phyloP scores from a whole-genome alignment of 2,797 vertebrate species.

The Sebastes matsubarae region DNA sequence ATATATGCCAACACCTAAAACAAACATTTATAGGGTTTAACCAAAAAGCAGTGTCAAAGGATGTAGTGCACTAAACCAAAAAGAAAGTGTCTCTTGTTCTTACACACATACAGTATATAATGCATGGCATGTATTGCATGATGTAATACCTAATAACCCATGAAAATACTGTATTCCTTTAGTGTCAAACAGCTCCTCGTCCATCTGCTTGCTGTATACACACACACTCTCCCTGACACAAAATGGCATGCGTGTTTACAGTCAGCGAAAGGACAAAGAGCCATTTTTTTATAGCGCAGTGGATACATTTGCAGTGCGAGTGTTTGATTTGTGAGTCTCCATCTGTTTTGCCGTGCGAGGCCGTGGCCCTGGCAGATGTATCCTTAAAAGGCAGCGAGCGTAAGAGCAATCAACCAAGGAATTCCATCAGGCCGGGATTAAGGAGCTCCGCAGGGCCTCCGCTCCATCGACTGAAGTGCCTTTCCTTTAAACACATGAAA shows the following conservation, averaged over 20 bases:
- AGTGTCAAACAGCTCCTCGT: constrained; percentile 6
- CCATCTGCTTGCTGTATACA: constrained; percentile 42
- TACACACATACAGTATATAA: background rate
- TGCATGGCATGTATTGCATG: constrained; percentile 1
- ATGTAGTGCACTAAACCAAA: background rate
- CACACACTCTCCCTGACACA: constrained; percentile 24
- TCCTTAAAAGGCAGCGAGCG: constrained; percentile 86
- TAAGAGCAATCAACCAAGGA: constrained; percentile 81
- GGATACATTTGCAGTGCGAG: constrained; percentile 67
- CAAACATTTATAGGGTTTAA: background rate
- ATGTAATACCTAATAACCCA: constrained; percentile 6
- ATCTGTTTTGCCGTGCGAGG: constrained; percentile 71
- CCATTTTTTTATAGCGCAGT: constrained; percentile 56
- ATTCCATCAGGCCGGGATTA: constrained; percentile 80
- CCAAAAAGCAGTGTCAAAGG: background rate
- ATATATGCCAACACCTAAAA: background rate
- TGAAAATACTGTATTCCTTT: constrained; percentile 8
- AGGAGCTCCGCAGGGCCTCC: constrained; percentile 62
- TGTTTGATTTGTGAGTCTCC: constrained; percentile 82
- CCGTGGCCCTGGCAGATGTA: constrained; percentile 76
- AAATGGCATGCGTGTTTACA: constrained; percentile 66
- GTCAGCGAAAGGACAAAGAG: constrained; percentile 46
- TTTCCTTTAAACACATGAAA: constrained; percentile 53
- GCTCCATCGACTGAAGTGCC: constrained; percentile 44
- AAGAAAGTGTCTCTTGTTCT: background rate